Base-by-base conservation (phyloP, 2,113 vertebrate species). In the Baryphthengus martii region DNA sequence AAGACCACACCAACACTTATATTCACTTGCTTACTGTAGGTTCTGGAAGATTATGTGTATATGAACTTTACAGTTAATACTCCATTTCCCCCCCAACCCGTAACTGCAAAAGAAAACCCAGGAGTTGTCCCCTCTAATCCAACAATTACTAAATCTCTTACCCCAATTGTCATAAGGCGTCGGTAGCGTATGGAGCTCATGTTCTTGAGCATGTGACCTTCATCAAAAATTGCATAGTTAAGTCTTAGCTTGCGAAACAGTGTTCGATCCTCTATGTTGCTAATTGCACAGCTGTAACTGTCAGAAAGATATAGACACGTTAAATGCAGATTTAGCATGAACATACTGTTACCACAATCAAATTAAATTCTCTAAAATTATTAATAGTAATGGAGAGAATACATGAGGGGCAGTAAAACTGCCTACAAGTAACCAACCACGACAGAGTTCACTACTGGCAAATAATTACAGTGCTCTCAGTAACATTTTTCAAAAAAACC, bases 141-240 rank as follows among this genome's bases (percentile, higher is more conserved):
- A 93, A 13, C 7, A 74, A 35, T 6, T 88, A 59, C 7, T 37
- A 55, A 85, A 74, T 77, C 29, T 97, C 97, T 98, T 97, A 98
- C 99, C 80, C 99, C 99, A 93, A 99, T 99, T 40, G 98, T 98
- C 99, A 99, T 99, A 37, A 99, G 99, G 91, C 99, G 98, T 95
- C 99, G 99, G 96, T 99, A 99, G 84, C 99, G 99, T 59, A 99
- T 86, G 7, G 99, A 97, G 94, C 98, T 99, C 99, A 99, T 99
- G 91, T 99, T 99, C 97, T 99, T 99, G 88, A 99, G 97, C 99
- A 99, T 99, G 87, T 99, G 99, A 56, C 99, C 99, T 97, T 99
- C 99, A 95, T 99, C 99, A 93, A 99, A 99, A 84, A 99, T 97
- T 7, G 99, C 99, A 55, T 99, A 99, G 93, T 98, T 98, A 80